Conservation (phyloP, 2,797 vertebrate species). For the Tinamus major region DNA sequence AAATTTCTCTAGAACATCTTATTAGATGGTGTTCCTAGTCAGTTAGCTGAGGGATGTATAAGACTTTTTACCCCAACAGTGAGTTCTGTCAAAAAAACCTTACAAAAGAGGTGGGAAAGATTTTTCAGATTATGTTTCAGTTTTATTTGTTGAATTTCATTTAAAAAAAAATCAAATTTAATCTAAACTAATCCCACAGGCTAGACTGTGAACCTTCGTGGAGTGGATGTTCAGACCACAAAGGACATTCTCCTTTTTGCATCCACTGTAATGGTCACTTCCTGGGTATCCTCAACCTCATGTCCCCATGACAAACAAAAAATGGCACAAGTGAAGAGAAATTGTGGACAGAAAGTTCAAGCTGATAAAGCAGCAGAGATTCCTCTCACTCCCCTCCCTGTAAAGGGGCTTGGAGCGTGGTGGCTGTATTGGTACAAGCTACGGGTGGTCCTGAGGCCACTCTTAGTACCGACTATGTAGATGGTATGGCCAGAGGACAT, state of each 20-base stretch:
- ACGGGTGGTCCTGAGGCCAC: background rate
- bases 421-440: background rate
- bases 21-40: background rate
- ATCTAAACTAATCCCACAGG: background rate
- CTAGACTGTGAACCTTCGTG: background rate
- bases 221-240: background rate
- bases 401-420: background rate
- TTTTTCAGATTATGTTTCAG: background rate
- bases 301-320: background rate
- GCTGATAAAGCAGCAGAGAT: background rate
- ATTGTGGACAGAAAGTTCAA: background rate
- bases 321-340: background rate
- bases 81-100: background rate
- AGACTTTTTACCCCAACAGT: background rate
- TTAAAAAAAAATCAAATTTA: too few species aligned
- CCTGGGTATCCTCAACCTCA: background rate
- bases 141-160: background rate
- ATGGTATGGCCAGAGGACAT: background rate
- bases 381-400: background rate
- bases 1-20: background rate
- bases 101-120: background rate
- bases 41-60: background rate
- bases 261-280: background rate
- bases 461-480: background rate
- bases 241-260: background rate